Percentiles rank a stretch among this genome's conserved stretches.
phyloP scores from a whole-genome alignment of 2,888 invertebrate species.

The Macaria notata region DNA sequence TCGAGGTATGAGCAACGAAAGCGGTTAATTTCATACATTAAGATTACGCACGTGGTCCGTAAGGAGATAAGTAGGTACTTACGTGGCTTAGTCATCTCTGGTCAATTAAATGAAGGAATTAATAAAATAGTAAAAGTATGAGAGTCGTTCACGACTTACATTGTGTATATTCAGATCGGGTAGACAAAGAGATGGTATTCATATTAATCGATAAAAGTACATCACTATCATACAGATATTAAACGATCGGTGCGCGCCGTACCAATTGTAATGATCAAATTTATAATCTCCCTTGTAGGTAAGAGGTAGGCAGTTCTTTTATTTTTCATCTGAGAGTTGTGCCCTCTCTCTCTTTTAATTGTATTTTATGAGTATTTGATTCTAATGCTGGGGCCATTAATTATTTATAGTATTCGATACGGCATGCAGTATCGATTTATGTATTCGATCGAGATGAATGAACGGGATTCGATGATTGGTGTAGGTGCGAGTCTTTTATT shows the following conservation, averaged over 20 bases:
- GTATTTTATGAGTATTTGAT: constrained; percentile 83
- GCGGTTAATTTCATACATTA: constrained; percentile 42
- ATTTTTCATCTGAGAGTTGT: constrained; percentile 70
- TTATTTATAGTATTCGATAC: constrained; percentile 81
- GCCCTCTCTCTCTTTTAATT: constrained; percentile 79
- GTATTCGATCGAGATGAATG: constrained; percentile 64
- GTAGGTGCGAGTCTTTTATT: constrained; percentile 39
- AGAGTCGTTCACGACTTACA: constrained; percentile 15
- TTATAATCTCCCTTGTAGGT: constrained; percentile 79
- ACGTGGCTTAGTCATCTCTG: constrained; percentile 8
- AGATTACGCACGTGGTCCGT: constrained; percentile 53
- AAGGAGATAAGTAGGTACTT: constrained; percentile 39
- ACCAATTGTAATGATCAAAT: constrained; percentile 78
- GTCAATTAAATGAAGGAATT: constrained; percentile 15
- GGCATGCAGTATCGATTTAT: constrained; percentile 76
- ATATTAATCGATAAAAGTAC: constrained; percentile 67
- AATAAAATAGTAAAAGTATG: constrained; percentile 10
- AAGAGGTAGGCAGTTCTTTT: constrained; percentile 65
- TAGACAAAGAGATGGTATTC: constrained; percentile 50
- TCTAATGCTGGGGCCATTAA: constrained; percentile 79
- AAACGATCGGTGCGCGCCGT: constrained; percentile 71
- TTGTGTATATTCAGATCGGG: constrained; percentile 28
- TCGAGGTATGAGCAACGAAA: constrained; percentile 35
- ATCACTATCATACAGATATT: constrained; percentile 73
- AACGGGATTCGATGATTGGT: constrained; percentile 54